Conservation (phyloP, 1,140 invertebrate genomes). For the Leptinotarsa defecta region DNA sequence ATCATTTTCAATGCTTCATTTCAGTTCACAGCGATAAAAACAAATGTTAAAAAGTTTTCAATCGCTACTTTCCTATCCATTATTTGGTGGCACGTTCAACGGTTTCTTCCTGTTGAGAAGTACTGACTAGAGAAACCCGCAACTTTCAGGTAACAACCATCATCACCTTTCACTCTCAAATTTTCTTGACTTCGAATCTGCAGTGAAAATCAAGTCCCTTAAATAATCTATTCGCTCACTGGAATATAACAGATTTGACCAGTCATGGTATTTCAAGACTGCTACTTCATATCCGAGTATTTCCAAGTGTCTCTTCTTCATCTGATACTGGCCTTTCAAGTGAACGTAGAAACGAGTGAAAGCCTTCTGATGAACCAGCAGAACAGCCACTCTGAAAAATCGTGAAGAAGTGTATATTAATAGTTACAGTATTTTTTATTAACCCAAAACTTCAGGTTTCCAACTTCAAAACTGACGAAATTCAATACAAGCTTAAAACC, state of each 20-base stretch:
- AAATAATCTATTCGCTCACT: conserved; percentile 47
- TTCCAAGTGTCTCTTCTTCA: conserved; percentile 64
- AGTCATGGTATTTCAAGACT: conserved; percentile 59
- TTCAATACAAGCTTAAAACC: no score
- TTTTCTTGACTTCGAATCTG: background rate
- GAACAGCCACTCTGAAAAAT: conserved; percentile 54
- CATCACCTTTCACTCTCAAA: background rate
- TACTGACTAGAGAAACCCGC: background rate
- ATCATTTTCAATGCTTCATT: no score
- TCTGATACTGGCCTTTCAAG: conserved; percentile 55
- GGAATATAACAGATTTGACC: conserved; percentile 59
- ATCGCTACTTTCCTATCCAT: no score
- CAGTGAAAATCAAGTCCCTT: conserved; percentile 38
- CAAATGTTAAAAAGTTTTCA: no score
- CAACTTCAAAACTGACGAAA: no score
- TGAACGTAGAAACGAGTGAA: conserved; percentile 50
- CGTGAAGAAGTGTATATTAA: background rate
- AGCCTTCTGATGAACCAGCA: conserved; percentile 53
- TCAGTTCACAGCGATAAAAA: no score
- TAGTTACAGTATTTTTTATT: no score
- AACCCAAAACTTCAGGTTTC: no score
- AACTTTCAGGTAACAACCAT: background rate
- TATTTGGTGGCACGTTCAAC: no score
- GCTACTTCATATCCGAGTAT: conserved; percentile 65
- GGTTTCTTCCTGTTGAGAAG: no score